phyloP scores from a whole-genome alignment of 2,113 vertebrate genomes.

The Toxostoma redivivum region DNA sequence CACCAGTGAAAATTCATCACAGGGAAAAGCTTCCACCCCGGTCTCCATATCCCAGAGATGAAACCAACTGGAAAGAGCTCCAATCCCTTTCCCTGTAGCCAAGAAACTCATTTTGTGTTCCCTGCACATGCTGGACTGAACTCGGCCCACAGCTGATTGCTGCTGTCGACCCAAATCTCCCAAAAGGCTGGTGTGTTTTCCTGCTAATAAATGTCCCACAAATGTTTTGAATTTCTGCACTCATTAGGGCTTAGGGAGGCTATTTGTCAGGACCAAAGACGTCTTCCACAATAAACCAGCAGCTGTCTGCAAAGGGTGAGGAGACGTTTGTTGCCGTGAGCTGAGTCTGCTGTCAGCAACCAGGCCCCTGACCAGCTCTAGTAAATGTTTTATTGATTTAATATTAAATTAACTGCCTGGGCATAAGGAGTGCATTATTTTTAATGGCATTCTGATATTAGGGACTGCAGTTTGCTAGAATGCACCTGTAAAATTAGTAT shows the following conservation, averaged over 20 bases:
- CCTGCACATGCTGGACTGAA: not conserved
- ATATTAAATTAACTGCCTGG: conserved; percentile 73
- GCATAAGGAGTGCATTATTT: conserved; percentile 69
- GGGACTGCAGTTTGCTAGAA: conserved; percentile 62
- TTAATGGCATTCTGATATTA: conserved; percentile 67
- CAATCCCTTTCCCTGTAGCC: not conserved
- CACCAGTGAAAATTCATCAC: not conserved
- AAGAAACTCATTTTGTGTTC: not conserved
- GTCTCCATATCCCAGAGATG: not conserved
- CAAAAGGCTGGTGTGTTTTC: conserved; percentile 36
- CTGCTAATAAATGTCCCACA: conserved; percentile 68
- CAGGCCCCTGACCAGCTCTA: conserved; percentile 48
- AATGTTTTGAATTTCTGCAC: conserved; percentile 70
- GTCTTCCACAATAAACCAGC: conserved; percentile 68
- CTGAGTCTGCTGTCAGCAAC: conserved; percentile 72
- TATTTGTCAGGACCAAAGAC: conserved; percentile 70
- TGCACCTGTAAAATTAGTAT: conserved; percentile 78
- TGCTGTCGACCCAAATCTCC: conserved; percentile 44
- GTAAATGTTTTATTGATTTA: conserved; percentile 77
- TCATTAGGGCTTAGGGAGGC: conserved; percentile 66
- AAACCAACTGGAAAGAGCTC: not conserved
- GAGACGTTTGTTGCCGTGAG: conserved; percentile 59
- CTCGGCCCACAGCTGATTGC: not conserved
- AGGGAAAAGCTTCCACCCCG: not conserved
- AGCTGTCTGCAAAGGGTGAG: conserved; percentile 68